Conservation (phyloP, 2,888 invertebrate genomes). For the Elysia crispata region DNA sequence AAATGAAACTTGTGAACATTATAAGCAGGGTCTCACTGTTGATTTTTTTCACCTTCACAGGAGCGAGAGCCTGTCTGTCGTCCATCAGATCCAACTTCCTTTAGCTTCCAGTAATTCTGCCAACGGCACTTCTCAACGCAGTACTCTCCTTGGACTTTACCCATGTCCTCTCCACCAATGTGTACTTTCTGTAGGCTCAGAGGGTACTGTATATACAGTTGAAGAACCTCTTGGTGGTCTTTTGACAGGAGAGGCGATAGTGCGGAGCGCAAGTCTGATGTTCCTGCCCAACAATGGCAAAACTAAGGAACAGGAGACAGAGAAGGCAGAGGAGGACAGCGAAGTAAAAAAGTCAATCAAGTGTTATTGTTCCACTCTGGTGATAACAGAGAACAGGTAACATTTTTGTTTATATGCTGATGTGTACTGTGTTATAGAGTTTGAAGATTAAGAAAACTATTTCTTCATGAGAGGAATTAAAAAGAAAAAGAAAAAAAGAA, state of each 20-base stretch:
- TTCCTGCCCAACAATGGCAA: too few species aligned
- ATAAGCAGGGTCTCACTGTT: too few species aligned
- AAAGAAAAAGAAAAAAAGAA: background rate
- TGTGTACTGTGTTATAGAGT: background rate
- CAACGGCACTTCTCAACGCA: background rate
- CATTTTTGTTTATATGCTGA: background rate
- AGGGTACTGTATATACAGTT: constrained; percentile 39
- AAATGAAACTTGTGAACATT: too few species aligned
- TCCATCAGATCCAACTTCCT: constrained; percentile 41
- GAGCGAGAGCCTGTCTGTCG: constrained; percentile 36
- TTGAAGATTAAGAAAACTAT: background rate
- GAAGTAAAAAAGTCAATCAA: too few species aligned
- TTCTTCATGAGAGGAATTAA: background rate
- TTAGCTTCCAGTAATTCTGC: background rate
- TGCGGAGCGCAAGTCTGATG: background rate
- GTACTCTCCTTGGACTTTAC: constrained; percentile 44
- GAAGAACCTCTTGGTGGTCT: constrained; percentile 14
- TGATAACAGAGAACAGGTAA: constrained; percentile 52
- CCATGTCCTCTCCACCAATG: constrained; percentile 9
- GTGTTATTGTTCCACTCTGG: constrained; percentile 52
- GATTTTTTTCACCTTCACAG: too few species aligned
- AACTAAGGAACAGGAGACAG: too few species aligned
- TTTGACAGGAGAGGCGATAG: constrained; percentile 12
- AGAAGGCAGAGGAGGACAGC: too few species aligned
- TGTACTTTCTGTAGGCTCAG: constrained; percentile 42